These are phyloP conservation scores for Xyrichtys novacula DNA, from an alignment of 2,797 vertebrate species.

Conservation along the genomic window DNA sequence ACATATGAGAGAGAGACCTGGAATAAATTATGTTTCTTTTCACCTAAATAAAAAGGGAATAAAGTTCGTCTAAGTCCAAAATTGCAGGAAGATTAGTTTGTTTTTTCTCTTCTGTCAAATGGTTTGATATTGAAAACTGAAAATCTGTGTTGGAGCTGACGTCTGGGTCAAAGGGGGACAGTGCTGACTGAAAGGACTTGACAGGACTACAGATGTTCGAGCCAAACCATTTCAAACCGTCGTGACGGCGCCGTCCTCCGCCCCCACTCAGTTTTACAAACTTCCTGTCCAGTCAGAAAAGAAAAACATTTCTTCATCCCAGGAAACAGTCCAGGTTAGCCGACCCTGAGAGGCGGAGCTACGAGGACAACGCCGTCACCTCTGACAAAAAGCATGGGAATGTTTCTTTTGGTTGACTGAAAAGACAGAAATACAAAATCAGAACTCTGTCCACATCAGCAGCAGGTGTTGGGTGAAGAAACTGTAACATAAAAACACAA, in stretches of 20 bases:
- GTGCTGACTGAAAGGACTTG: background rate
- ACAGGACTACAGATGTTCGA: conserved; percentile 16
- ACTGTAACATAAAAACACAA: background rate
- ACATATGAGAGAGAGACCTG: background rate
- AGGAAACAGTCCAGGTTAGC: conserved; percentile 75
- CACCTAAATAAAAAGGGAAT: background rate
- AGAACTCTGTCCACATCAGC: background rate
- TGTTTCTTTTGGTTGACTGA: conserved; percentile 98
- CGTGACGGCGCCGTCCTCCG: background rate
- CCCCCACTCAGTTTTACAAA: background rate
- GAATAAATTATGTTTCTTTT: background rate
- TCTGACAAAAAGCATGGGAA: conserved; percentile 98
- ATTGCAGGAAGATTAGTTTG: background rate
- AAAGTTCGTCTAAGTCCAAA: background rate
- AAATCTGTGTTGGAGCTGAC: background rate
- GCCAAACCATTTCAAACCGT: too few species aligned
- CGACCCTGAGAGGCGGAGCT: conserved; percentile 95
- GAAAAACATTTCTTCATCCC: background rate
- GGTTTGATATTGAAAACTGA: background rate
- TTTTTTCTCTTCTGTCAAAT: background rate
- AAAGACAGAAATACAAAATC: conserved; percentile 9
- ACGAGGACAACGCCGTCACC: conserved; percentile 97
- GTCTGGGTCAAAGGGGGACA: background rate
- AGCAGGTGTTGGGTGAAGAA: too few species aligned
- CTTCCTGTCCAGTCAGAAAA: background rate